phyloP scores from a whole-genome alignment of 2,113 vertebrate genomes.

The Macrotus californicus region DNA sequence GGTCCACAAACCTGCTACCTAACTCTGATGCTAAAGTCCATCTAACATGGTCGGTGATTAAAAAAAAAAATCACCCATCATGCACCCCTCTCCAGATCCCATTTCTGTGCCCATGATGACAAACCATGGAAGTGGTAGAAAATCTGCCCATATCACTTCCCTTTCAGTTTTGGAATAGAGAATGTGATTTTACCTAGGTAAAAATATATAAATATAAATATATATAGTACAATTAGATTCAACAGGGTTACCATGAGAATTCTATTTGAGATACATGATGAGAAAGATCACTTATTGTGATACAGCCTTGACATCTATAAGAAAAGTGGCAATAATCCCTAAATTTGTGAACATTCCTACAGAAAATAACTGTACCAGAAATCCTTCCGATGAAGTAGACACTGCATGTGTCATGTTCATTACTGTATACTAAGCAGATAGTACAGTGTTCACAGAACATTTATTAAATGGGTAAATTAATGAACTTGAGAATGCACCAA shows the following conservation, averaged over 20 bases:
- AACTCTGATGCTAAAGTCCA: neutral
- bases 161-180: neutral
- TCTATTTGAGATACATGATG: neutral
- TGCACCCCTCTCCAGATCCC: neutral
- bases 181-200: neutral
- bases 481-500: neutral
- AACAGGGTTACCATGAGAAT: neutral
- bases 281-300: neutral
- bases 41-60: no score
- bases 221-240: neutral
- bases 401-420: neutral
- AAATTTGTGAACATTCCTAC: neutral
- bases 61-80: neutral
- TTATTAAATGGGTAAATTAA: neutral
- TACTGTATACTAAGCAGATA: neutral
- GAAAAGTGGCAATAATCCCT: neutral
- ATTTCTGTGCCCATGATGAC: neutral
- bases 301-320: neutral
- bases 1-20: neutral
- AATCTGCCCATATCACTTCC: neutral
- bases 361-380: neutral
- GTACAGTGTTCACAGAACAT: neutral
- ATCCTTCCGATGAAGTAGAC: neutral
- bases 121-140: neutral
- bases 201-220: neutral